A percentile compares a stretch with the other conserved stretches of the same genome.
Evolutionary conservation across 2,113 vertebrate species (phyloP).

Genomic region (Natator depressus): DNA sequence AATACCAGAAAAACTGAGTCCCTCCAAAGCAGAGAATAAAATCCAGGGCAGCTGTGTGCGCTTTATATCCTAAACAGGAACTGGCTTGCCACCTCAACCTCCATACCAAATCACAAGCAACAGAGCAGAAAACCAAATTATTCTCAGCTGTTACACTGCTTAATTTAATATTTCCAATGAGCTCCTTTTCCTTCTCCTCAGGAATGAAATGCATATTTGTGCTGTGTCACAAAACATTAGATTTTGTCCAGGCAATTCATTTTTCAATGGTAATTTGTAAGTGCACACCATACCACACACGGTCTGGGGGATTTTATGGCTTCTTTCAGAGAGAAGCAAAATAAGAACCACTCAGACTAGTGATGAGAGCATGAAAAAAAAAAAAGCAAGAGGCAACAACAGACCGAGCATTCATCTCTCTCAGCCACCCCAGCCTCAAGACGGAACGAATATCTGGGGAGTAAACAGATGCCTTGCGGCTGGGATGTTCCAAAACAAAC

Average conservation of each 20-base stretch:
- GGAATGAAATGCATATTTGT: slow-evolving; percentile 88
- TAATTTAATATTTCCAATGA: slow-evolving; percentile 99
- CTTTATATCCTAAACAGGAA: slow-evolving; percentile 64
- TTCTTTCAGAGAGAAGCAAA: slow-evolving; percentile 49
- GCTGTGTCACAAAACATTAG: slow-evolving; percentile 95
- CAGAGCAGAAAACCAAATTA: slow-evolving; percentile 99
- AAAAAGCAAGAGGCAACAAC: slow-evolving; percentile 30
- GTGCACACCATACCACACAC: slow-evolving; percentile 66
- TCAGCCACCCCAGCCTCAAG: not conserved
- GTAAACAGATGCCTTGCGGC: rapidly evolving
- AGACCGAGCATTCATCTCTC: slow-evolving; percentile 17
- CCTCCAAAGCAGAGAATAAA: slow-evolving; percentile 2
- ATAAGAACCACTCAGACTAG: slow-evolving; percentile 25
- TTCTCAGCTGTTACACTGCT: slow-evolving; percentile 95
- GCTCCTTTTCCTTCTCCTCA: slow-evolving; percentile 83
- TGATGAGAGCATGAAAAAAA: not conserved
- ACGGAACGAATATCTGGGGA: not conserved
- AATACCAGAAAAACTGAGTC: not conserved
- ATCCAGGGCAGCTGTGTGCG: slow-evolving; percentile 20
- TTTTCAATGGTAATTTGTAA: slow-evolving; percentile 87
- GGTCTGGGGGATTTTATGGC: slow-evolving; percentile 61
- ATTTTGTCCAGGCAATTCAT: slow-evolving; percentile 88
- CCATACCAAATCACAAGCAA: slow-evolving; percentile 87
- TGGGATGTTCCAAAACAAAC: slow-evolving; percentile 10
- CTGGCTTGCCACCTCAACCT: slow-evolving; percentile 82